phyloP scores from a whole-genome alignment of 2,888 invertebrate species.

The Gisinianus flammeolus region DNA sequence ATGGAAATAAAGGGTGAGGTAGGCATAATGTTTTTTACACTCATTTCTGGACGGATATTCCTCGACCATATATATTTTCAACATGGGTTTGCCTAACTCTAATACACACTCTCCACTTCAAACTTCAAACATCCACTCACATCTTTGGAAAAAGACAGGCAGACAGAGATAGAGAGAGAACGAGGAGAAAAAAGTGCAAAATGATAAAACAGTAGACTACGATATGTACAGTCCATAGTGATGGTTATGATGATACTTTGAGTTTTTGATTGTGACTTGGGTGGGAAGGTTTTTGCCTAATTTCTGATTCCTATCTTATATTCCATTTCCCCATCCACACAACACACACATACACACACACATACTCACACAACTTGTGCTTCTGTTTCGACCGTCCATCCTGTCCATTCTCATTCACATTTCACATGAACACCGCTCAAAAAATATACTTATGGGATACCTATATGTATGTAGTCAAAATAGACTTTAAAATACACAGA shows the following conservation, averaged over 20 bases:
- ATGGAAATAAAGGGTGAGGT: conserved; percentile 1
- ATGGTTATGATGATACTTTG: background rate
- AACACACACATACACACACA: background rate
- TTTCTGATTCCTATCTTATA: background rate
- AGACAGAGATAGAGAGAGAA: no score
- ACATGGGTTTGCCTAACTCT: background rate
- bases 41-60: background rate
- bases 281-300: conserved; percentile 24
- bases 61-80: background rate
- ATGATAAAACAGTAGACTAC: background rate
- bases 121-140: no score
- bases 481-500: background rate
- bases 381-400: conserved; percentile 1
- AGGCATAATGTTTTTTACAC: background rate
- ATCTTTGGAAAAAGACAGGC: no score
- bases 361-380: background rate
- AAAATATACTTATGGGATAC: background rate
- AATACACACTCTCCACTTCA: no score
- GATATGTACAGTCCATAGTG: background rate
- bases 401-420: conserved; percentile 28
- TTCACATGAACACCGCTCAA: background rate
- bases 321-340: background rate
- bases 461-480: background rate
- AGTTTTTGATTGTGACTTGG: background rate
- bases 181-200: background rate